phyloP scores from a whole-genome alignment of 2,888 invertebrate genomes.

The Himalopsyche kuldschensis region DNA sequence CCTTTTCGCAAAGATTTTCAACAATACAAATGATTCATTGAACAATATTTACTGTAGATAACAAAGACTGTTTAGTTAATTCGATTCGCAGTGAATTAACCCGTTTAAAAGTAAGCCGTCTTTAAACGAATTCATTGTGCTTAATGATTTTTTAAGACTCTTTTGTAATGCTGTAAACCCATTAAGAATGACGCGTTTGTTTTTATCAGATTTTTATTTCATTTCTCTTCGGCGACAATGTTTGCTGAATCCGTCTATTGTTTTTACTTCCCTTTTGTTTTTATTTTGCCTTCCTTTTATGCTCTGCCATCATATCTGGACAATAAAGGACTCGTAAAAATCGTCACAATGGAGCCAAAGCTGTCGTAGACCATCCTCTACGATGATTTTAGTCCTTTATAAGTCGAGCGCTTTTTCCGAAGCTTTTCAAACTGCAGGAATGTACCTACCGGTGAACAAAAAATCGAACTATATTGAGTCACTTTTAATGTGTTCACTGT shows the following conservation, averaged over 20 bases:
- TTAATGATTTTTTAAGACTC: neutral
- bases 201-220: neutral
- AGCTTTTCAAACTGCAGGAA: neutral
- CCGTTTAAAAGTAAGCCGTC: neutral
- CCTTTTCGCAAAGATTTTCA: too few species aligned
- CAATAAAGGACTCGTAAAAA: constrained; percentile 19
- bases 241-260: constrained; percentile 19
- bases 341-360: neutral
- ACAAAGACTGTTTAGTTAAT: too few species aligned
- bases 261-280: constrained; percentile 17
- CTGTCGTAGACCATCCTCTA: neutral
- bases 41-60: too few species aligned
- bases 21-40: too few species aligned
- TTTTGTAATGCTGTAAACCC: neutral
- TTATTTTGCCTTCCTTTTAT: constrained; percentile 12
- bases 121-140: neutral
- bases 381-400: neutral
- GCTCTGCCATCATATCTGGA: constrained; percentile 27
- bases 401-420: neutral
- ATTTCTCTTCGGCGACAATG: constrained; percentile 5
- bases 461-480: too few species aligned
- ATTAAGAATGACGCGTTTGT: neutral
- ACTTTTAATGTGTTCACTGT: too few species aligned
- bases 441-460: neutral
- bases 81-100: neutral